Evolutionary conservation across 1,140 invertebrate genomes (phyloP).

Genomic region (Musca vetustissima): DNA sequence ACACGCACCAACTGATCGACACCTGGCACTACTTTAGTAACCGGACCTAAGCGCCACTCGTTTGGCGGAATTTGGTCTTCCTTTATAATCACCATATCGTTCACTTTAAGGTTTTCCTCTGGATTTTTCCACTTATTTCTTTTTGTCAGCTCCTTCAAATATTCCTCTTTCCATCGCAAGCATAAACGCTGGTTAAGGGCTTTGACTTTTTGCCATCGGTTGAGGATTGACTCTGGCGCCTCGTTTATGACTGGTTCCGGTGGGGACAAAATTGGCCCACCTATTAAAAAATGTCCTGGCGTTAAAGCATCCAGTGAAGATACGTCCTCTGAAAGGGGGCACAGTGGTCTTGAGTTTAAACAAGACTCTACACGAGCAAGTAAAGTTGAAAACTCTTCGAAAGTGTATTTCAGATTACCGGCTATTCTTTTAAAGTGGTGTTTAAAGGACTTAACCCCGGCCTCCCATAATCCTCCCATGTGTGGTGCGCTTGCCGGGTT

Average conservation of each 20-base stretch:
- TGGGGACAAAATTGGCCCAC: constrained; percentile 22
- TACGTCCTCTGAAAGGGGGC: constrained; percentile 20
- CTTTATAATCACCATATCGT: too few relatives aligned
- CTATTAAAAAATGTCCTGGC: constrained; percentile 48
- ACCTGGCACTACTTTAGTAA: too few relatives aligned
- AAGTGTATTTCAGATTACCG: neutral
- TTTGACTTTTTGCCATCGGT: neutral
- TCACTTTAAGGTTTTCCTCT: too few relatives aligned
- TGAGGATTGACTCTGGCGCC: neutral
- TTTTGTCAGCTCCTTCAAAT: neutral
- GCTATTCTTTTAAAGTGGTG: neutral
- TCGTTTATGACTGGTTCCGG: neutral
- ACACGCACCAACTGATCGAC: too few relatives aligned
- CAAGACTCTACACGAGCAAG: neutral
- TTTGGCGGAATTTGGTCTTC: too few relatives aligned
- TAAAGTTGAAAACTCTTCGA: constrained; percentile 13
- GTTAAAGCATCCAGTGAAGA: constrained; percentile 40
- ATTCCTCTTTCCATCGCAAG: neutral
- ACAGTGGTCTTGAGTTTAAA: neutral
- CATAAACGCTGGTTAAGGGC: neutral
- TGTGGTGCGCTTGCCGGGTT: too few relatives aligned
- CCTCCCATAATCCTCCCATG: too few relatives aligned
- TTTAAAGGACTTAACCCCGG: too few relatives aligned
- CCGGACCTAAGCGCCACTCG: too few relatives aligned
- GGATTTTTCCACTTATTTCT: constrained; percentile 40